A percentile compares a stretch with the other conserved stretches of the same genome.
Evolutionary conservation across 2,888 invertebrate species (phyloP).

Genomic region (Himalopsyche japonica): DNA sequence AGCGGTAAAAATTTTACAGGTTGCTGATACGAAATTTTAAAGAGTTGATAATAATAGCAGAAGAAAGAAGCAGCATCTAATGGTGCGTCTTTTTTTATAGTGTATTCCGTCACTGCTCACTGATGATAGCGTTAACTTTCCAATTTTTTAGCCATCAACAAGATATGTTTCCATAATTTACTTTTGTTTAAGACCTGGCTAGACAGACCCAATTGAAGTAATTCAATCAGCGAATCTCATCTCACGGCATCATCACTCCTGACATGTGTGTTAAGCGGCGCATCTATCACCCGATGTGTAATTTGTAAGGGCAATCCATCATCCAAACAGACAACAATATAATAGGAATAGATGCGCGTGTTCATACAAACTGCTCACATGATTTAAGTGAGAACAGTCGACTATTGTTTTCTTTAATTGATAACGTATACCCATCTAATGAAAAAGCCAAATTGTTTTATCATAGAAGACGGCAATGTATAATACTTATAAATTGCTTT

Average conservation of each 20-base stretch:
- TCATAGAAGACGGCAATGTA: not conserved
- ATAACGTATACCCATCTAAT: not conserved
- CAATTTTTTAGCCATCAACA: not conserved
- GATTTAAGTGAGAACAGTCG: constrained; percentile 35
- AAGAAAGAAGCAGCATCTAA: too few relatives aligned
- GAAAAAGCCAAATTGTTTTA: not conserved
- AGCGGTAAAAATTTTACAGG: too few relatives aligned
- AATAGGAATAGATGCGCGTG: constrained; percentile 10
- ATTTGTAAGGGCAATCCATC: constrained; percentile 39
- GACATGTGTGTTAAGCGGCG: constrained; percentile 20
- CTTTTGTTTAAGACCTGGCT: not conserved
- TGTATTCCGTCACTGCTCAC: not conserved
- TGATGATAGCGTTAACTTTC: not conserved
- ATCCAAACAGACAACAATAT: constrained; percentile 31
- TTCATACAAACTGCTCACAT: constrained; percentile 3
- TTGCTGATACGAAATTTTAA: too few relatives aligned
- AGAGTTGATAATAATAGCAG: too few relatives aligned
- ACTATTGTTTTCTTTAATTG: constrained; percentile 25
- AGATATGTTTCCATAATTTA: not conserved
- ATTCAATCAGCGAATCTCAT: constrained; percentile 8
- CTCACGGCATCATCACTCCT: not conserved
- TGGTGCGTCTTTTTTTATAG: too few relatives aligned
- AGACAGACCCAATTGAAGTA: not conserved
- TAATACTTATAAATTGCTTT: too few relatives aligned
- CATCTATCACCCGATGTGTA: constrained; percentile 39